Percentiles rank a stretch among this genome's conserved stretches.
Evolutionary conservation across 2,797 vertebrate genomes (phyloP).

Genomic region (Heteromormyrus szaboi): DNA sequence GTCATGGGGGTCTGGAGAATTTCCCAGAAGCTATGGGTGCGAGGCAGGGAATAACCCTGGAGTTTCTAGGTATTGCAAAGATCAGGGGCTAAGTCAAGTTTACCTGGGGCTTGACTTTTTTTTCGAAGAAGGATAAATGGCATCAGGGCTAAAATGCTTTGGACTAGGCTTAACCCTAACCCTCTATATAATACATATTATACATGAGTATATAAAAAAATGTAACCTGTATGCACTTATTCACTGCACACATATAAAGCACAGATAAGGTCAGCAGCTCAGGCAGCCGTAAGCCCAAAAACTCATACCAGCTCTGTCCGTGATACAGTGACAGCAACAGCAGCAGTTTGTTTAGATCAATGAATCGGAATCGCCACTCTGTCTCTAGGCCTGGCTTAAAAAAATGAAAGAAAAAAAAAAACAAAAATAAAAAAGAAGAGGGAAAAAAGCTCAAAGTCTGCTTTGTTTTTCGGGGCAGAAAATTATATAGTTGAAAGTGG

Average conservation of each 20-base stretch:
- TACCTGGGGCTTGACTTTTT: neutral
- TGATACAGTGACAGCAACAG: slow-evolving; percentile 31
- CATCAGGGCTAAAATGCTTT: neutral
- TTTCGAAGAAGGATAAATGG: neutral
- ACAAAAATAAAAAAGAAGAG: slow-evolving; percentile 25
- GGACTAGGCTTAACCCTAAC: neutral
- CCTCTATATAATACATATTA: neutral
- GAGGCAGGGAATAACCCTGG: neutral
- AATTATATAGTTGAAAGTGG: slow-evolving; percentile 48
- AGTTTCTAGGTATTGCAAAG: neutral
- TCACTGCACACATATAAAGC: neutral
- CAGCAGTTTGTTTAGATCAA: slow-evolving; percentile 45
- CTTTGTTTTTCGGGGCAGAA: slow-evolving; percentile 46
- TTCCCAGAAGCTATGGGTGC: neutral
- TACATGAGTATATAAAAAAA: neutral
- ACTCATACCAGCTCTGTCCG: slow-evolving; percentile 19
- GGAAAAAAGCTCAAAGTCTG: slow-evolving; percentile 44
- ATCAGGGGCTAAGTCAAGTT: neutral
- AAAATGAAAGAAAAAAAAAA: neutral
- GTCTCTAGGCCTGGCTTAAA: slow-evolving; percentile 35
- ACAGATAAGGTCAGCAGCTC: neutral
- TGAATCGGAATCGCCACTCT: slow-evolving; percentile 44
- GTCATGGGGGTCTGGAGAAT: neutral
- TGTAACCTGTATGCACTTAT: neutral
- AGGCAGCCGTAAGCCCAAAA: neutral